These are phyloP conservation scores for Anser cygnoides DNA, from an alignment of 2,113 vertebrate species.

Conservation along the genomic window DNA sequence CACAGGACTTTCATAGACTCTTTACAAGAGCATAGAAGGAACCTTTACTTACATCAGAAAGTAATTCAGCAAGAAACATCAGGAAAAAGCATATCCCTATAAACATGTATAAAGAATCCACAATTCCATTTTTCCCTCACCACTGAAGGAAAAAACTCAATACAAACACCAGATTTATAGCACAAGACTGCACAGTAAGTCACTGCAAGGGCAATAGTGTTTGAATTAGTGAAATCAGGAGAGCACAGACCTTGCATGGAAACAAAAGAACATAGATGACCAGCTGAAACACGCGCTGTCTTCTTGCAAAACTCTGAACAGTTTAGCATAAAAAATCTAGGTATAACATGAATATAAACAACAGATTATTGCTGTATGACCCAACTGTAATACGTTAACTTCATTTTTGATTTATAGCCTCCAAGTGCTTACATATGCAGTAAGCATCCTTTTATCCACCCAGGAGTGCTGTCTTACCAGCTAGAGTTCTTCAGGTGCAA, in stretches of 20 bases:
- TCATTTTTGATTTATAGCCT: not conserved
- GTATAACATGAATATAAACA: not conserved
- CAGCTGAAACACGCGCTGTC: fast-evolving
- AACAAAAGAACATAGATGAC: not conserved
- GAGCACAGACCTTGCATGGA: not conserved
- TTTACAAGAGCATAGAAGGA: not conserved
- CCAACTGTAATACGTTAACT: not conserved
- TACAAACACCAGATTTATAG: not conserved
- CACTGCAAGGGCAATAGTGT: not conserved
- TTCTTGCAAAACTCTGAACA: not conserved
- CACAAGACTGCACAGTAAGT: not conserved
- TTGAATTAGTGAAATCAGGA: not conserved
- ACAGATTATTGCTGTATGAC: not conserved
- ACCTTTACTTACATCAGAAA: not conserved
- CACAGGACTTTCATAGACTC: not conserved
- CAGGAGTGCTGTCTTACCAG: not conserved
- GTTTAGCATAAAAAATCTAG: not conserved
- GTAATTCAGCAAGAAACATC: not conserved
- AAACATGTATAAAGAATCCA: not conserved
- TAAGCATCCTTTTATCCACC: not conserved
- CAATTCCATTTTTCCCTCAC: not conserved
- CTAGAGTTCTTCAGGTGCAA: not conserved
- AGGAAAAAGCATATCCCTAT: not conserved
- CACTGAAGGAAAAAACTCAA: not conserved
- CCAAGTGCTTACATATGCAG: not conserved